phyloP scores from a whole-genome alignment of 2,888 invertebrate species.

The Acrocyrtus sp. region DNA sequence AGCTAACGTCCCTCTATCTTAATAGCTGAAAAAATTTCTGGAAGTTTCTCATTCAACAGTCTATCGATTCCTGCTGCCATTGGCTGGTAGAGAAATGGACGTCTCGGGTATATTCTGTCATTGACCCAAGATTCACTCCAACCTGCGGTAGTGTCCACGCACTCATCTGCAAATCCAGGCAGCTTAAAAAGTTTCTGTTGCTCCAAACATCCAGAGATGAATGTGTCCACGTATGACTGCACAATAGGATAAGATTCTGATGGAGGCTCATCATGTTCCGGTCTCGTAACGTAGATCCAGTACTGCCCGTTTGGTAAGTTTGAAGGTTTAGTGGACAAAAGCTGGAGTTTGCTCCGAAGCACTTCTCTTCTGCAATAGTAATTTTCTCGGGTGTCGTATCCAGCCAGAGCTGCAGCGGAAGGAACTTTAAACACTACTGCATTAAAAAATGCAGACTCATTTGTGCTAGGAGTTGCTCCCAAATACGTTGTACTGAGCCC shows the following conservation, averaged over 20 bases:
- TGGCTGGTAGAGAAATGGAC: slow-evolving; percentile 38
- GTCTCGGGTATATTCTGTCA: slow-evolving; percentile 53
- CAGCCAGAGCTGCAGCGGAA: slow-evolving; percentile 17
- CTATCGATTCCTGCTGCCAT: slow-evolving; percentile 46
- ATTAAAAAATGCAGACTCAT: slow-evolving; percentile 23
- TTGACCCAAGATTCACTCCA: slow-evolving; percentile 55
- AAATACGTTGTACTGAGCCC: slow-evolving; percentile 50
- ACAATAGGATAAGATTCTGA: slow-evolving; percentile 47
- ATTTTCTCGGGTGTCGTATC: slow-evolving; percentile 48
- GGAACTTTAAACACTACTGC: slow-evolving; percentile 46
- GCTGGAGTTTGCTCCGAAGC: slow-evolving; percentile 12
- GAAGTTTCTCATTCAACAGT: slow-evolving; percentile 29
- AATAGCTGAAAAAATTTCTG: slow-evolving; percentile 35
- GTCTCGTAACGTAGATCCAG: slow-evolving; percentile 54
- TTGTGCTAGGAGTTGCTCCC: slow-evolving; percentile 11
- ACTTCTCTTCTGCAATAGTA: slow-evolving; percentile 55
- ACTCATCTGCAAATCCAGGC: slow-evolving; percentile 41
- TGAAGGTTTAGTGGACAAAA: background rate
- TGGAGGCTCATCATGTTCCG: slow-evolving; percentile 28
- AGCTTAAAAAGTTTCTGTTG: slow-evolving; percentile 45
- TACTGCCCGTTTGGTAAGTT: slow-evolving; percentile 33
- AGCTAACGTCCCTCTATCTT: slow-evolving; percentile 32
- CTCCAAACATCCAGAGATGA: slow-evolving; percentile 54
- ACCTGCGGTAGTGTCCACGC: slow-evolving; percentile 39
- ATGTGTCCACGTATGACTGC: slow-evolving; percentile 54